A percentile compares a stretch with the other conserved stretches of the same genome.
Evolutionary conservation across 2,113 vertebrate genomes (phyloP).

Genomic region (Plectropomus leopardus): DNA sequence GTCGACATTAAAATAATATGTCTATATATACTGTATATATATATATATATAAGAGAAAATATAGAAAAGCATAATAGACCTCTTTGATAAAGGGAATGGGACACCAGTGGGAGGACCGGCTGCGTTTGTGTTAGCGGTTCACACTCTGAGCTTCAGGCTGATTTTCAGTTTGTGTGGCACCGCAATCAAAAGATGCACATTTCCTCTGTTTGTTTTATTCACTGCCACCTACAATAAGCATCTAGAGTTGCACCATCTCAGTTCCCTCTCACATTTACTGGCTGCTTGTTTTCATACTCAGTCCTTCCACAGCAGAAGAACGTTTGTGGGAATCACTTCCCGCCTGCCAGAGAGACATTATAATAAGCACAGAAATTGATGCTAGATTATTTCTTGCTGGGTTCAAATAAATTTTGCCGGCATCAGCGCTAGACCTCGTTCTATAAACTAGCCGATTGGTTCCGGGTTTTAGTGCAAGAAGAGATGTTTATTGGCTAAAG

Average conservation of each 20-base stretch:
- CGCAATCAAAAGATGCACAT: conserved; percentile 30
- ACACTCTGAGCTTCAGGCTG: conserved; percentile 16
- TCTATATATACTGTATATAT: too few species aligned
- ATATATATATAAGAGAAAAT: too few species aligned
- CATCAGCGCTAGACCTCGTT: not conserved
- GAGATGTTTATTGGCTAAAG: conserved; percentile 19
- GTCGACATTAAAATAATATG: too few species aligned
- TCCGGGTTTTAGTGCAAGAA: not conserved
- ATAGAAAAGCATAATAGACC: too few species aligned
- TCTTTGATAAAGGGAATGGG: too few species aligned
- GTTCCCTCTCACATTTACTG: conserved; percentile 2
- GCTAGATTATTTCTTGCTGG: not conserved
- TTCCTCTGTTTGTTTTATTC: conserved; percentile 38
- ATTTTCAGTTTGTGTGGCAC: conserved; percentile 10
- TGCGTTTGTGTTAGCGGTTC: not conserved
- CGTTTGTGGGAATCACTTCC: not conserved
- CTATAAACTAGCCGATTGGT: conserved; percentile 1
- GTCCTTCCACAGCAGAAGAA: conserved; percentile 16
- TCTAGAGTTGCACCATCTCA: conserved; percentile 7
- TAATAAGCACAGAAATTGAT: conserved; percentile 17
- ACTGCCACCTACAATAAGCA: conserved; percentile 31
- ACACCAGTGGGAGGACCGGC: too few species aligned
- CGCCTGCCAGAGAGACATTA: not conserved
- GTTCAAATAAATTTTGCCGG: conserved; percentile 11
- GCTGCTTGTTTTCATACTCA: conserved; percentile 45